Percentiles rank a stretch among this genome's conserved stretches.
Conservation (phyloP, 2,888 invertebrate species). For the Yponomeuta plumbellus region DNA sequence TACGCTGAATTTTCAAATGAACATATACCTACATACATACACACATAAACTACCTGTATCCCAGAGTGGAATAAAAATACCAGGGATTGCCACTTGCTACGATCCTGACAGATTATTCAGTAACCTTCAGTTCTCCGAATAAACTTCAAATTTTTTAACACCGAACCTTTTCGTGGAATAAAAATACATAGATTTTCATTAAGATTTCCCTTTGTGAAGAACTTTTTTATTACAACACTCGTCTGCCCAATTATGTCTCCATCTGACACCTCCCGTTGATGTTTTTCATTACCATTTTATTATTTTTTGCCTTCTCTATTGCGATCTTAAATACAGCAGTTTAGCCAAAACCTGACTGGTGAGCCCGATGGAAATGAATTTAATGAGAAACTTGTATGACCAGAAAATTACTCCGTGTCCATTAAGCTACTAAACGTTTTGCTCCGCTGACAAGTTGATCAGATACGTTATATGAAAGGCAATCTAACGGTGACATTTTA, state of each 20-base stretch:
- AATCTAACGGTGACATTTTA: neutral
- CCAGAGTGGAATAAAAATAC: no score
- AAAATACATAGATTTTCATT: neutral
- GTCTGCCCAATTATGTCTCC: neutral
- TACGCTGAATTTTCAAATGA: no score
- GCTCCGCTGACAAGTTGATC: neutral
- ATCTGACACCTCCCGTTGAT: neutral
- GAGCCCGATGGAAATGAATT: neutral
- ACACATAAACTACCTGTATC: no score
- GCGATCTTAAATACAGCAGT: neutral
- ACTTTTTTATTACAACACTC: no score
- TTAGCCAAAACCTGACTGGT: neutral
- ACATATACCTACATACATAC: no score
- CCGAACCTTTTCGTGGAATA: neutral
- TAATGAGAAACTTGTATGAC: no score
- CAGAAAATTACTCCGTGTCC: no score
- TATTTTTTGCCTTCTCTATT: neutral
- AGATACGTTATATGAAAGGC: neutral
- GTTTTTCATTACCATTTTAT: conserved; percentile 1
- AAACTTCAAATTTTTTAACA: no score
- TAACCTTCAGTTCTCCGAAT: no score
- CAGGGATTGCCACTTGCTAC: no score
- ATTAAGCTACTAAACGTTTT: neutral
- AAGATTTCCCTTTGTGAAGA: neutral
- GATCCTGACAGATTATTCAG: no score